Evolutionary conservation across 2,797 vertebrate genomes (phyloP), one percentile per base, ranked within the genome.

Genomic region (Ctenopoma multispine): DNA sequence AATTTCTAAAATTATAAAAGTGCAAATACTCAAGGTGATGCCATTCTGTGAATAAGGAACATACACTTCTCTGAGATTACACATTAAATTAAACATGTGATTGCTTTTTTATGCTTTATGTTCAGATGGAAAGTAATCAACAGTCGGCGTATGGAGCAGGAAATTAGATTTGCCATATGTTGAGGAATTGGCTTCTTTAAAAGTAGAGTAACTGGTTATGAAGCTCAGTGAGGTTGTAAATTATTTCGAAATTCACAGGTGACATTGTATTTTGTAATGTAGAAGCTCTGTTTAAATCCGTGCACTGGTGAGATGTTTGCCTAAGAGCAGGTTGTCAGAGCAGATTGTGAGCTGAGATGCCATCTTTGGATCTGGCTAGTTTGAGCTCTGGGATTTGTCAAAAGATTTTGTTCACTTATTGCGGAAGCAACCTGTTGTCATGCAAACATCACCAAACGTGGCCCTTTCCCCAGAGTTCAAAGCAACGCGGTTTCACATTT

Each of bases 321-420:
- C 27, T 54, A 44, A 50, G 56, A 89, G 84, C 92, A 92, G 90
- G 91, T 91, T 92, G 85, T 69, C 77, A 44, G 70, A 90, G 70
- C 91, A 93, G 92, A 91, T 89, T 93, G 90, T 51, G 80, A 82
- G 77, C 87, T 34, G 61, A 77, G 84, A 84, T 82, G 85, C 82
- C 80, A 56, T 77, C 87, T 66, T 82, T 83, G 82, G 77, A 89
- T 87, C 85, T 90, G 84, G 86, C 77, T 58, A 74, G 69, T 80
- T 67, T 79, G 59, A 75, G 77, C 70, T 81, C 63, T 70, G 64
- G 67, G 83, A 91, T 92, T 90, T 90, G 89, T 90, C 64, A 59
- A 81, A 86, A 87, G 84, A 90, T 92, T 92, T 89, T 80, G 74
- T 76, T 89, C 75, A 75, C 73, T 89, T 85, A 82, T 75, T 83